Conservation (phyloP, 2,888 invertebrate species). For the Mycalesis mineus region DNA sequence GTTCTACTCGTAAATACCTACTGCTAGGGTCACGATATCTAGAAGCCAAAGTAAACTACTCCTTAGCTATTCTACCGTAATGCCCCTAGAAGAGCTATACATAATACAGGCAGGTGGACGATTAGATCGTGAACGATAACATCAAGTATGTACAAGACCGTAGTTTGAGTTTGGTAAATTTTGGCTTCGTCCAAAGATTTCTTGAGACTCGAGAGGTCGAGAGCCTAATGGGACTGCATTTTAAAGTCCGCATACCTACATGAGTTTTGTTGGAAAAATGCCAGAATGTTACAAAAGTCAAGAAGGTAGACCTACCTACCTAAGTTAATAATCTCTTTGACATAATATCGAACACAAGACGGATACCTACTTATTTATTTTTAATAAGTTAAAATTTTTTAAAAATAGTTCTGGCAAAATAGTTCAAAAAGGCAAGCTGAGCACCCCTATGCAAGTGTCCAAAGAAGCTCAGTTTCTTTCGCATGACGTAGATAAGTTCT, state of each 20-base stretch:
- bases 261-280: constrained; percentile 40
- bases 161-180: constrained; percentile 40
- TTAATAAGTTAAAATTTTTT: no score
- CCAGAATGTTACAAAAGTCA: constrained; percentile 51
- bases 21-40: no score
- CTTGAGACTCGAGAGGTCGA: constrained; percentile 41
- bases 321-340: constrained; percentile 30
- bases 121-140: not conserved
- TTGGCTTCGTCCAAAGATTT: constrained; percentile 39
- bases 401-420: no score
- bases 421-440: no score
- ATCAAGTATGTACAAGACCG: constrained; percentile 12
- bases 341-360: constrained; percentile 3
- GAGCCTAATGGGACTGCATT: constrained; percentile 60
- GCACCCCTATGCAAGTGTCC: no score
- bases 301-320: not conserved
- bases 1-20: no score
- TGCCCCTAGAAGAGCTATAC: not conserved
- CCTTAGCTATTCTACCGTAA: not conserved
- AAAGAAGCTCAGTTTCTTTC: no score
- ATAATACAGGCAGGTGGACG: not conserved
- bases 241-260: constrained; percentile 35
- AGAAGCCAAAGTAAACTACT: no score
- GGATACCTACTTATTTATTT: no score
- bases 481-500: no score